These are phyloP conservation scores for Amphipyra tragopoginis DNA, from an alignment of 2,888 invertebrate species.

Conservation along the genomic window DNA sequence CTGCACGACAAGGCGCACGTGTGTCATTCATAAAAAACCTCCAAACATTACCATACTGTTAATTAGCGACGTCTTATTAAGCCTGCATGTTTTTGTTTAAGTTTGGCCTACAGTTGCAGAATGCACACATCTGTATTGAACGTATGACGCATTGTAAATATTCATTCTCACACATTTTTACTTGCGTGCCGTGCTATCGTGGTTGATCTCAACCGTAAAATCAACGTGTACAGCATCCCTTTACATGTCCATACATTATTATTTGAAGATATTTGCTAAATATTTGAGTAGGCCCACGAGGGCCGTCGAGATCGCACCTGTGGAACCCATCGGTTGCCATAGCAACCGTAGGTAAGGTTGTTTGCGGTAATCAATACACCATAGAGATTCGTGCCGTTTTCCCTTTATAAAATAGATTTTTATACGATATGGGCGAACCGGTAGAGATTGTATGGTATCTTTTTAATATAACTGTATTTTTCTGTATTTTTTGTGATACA, in stretches of 20 bases:
- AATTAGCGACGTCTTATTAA: too few species aligned
- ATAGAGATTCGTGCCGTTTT: slow-evolving; percentile 17
- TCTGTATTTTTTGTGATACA: neutral
- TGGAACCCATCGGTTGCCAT: slow-evolving; percentile 46
- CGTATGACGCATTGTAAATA: too few species aligned
- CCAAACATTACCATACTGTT: too few species aligned
- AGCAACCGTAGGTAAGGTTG: slow-evolving; percentile 40
- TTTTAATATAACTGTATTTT: neutral
- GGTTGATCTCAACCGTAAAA: too few species aligned
- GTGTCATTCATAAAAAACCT: too few species aligned
- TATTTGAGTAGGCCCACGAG: slow-evolving; percentile 49
- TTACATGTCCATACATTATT: slow-evolving; percentile 22
- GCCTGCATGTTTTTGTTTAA: too few species aligned
- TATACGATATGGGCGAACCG: neutral
- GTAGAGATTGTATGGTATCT: neutral
- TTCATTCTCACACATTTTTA: too few species aligned
- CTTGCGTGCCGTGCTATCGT: too few species aligned
- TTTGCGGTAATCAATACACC: slow-evolving; percentile 41
- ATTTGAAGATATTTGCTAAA: slow-evolving; percentile 38
- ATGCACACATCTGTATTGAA: too few species aligned
- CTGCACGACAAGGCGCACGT: too few species aligned
- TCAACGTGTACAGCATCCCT: neutral
- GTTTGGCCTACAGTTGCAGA: too few species aligned
- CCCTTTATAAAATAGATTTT: slow-evolving; percentile 15
- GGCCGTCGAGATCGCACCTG: slow-evolving; percentile 43